phyloP scores from a whole-genome alignment of 2,888 invertebrate species.

The Diplazon laetatorius region DNA sequence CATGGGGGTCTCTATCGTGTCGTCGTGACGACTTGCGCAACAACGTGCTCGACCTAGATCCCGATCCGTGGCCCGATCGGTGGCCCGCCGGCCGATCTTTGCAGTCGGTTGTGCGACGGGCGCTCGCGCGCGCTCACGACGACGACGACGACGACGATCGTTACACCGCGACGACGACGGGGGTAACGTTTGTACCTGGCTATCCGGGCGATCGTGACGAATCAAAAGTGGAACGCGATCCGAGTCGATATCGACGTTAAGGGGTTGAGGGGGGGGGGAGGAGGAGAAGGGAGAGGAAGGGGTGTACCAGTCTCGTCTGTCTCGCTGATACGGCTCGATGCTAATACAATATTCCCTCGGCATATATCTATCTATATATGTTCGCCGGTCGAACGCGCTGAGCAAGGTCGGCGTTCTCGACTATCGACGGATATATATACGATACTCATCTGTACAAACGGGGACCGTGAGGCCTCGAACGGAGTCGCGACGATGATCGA shows the following conservation, averaged over 20 bases:
- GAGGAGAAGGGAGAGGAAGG: no score
- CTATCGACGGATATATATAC: slow-evolving; percentile 52
- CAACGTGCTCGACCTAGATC: slow-evolving; percentile 60
- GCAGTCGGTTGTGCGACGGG: background rate
- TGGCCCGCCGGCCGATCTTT: slow-evolving; percentile 5
- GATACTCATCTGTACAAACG: slow-evolving; percentile 38
- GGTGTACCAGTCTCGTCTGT: slow-evolving; percentile 51
- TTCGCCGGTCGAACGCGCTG: background rate
- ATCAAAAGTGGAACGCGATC: slow-evolving; percentile 64
- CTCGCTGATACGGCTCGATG: slow-evolving; percentile 31
- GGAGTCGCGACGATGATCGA: slow-evolving; percentile 9
- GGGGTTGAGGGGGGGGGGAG: slow-evolving; percentile 22
- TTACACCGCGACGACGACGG: slow-evolving; percentile 5
- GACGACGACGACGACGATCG: slow-evolving; percentile 4
- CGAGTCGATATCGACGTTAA: slow-evolving; percentile 40
- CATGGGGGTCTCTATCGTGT: slow-evolving; percentile 40
- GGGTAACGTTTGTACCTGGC: slow-evolving; percentile 25
- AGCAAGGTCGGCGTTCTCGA: slow-evolving; percentile 56
- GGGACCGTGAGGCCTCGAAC: background rate
- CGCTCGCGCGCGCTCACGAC: slow-evolving; percentile 22
- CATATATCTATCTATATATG: background rate
- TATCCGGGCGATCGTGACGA: slow-evolving; percentile 58
- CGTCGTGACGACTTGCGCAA: slow-evolving; percentile 62
- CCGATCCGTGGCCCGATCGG: slow-evolving; percentile 50
- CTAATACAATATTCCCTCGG: background rate